These are phyloP conservation scores for Suncus etruscus DNA, from an alignment of 2,113 vertebrate species.

Conservation along the genomic window DNA sequence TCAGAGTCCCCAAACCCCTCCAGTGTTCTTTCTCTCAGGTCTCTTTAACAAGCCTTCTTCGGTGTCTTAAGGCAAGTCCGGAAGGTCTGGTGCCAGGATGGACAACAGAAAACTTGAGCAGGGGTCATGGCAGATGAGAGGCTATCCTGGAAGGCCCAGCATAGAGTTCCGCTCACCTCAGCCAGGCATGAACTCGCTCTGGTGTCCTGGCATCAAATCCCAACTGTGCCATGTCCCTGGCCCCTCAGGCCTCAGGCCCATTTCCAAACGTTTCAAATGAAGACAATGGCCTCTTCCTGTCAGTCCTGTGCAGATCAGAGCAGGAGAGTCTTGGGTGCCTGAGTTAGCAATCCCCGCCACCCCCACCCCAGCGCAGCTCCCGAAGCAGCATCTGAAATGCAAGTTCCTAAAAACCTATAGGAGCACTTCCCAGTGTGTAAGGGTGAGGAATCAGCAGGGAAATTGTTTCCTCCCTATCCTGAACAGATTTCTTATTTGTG, in stretches of 20 bases:
- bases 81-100: background rate
- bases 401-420: too few relatives aligned
- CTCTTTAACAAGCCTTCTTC: background rate
- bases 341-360: too few relatives aligned
- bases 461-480: background rate
- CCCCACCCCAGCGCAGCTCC: too few relatives aligned
- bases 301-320: background rate
- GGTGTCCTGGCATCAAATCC: background rate
- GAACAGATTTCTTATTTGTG: background rate
- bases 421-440: too few relatives aligned
- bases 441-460: too few relatives aligned
- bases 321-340: too few relatives aligned
- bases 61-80: accelerated
- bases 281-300: background rate
- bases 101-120: background rate
- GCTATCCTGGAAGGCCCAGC: background rate
- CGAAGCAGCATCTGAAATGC: too few relatives aligned
- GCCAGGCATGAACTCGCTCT: background rate
- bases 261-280: background rate
- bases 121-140: background rate
- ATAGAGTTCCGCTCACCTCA: background rate
- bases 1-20: too few relatives aligned
- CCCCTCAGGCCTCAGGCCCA: background rate
- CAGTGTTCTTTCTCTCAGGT: accelerated
- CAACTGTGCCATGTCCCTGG: background rate